These are phyloP conservation scores for Sebastes cheni DNA, from an alignment of 2,797 vertebrate species.

Conservation along the genomic window DNA sequence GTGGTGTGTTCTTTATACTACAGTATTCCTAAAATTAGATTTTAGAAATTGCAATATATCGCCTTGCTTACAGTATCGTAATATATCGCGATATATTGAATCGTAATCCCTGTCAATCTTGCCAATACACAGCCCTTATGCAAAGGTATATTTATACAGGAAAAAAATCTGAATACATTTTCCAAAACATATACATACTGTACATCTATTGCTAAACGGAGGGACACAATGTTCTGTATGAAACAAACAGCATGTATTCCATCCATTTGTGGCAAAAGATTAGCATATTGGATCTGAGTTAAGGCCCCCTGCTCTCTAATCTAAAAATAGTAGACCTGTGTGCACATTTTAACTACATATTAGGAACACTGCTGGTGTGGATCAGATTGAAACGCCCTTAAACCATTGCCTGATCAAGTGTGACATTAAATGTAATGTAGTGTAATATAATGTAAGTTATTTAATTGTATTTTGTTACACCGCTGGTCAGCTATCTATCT, in stretches of 20 bases:
- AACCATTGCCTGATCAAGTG: slow-evolving; percentile 5
- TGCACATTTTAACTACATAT: slow-evolving; percentile 65
- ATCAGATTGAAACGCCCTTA: slow-evolving; percentile 45
- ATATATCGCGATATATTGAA: too few species aligned
- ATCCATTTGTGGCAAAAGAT: slow-evolving; percentile 65
- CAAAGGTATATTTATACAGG: not conserved
- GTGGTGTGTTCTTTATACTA: too few species aligned
- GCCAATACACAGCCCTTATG: too few species aligned
- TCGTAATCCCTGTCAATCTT: too few species aligned
- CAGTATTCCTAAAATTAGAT: too few species aligned
- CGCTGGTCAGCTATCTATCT: not conserved
- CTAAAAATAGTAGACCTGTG: slow-evolving; percentile 78
- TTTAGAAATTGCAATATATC: too few species aligned
- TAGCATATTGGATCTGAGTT: slow-evolving; percentile 49
- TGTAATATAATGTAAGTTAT: not conserved
- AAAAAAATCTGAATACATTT: not conserved
- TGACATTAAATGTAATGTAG: not conserved
- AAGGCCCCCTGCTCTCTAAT: slow-evolving; percentile 42
- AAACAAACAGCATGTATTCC: slow-evolving; percentile 11
- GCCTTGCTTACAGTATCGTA: too few species aligned
- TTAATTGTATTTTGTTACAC: not conserved
- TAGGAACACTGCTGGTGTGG: slow-evolving; percentile 46
- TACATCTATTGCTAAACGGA: not conserved
- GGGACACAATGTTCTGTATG: not conserved
- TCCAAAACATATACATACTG: not conserved